A percentile compares a stretch with the other conserved stretches of the same genome.
These are phyloP conservation scores for Proisotoma minuta DNA, from an alignment of 2,888 invertebrate genomes.

Conservation along the genomic window DNA sequence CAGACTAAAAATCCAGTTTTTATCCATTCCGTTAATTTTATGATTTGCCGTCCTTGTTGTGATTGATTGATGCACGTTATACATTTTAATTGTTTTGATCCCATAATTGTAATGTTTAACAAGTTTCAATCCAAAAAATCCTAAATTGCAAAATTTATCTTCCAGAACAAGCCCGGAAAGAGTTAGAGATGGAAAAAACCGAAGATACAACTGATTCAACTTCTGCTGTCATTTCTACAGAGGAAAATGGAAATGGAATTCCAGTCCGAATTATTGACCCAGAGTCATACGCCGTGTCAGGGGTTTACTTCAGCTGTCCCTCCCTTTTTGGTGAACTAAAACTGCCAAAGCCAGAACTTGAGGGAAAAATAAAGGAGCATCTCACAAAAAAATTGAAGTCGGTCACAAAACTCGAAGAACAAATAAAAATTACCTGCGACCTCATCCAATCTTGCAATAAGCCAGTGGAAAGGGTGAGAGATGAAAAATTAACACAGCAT, in stretches of 20 bases:
- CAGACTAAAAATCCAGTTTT: too few species aligned
- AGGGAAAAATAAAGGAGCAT: conserved; percentile 73
- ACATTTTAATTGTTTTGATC: too few species aligned
- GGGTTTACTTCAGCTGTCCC: conserved; percentile 64
- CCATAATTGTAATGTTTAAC: too few species aligned
- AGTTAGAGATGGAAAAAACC: conserved; percentile 68
- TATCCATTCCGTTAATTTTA: too few species aligned
- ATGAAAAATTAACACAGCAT: not conserved
- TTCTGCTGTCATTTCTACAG: conserved; percentile 44
- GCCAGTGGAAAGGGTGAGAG: conserved; percentile 63
- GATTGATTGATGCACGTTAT: too few species aligned
- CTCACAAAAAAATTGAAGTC: conserved; percentile 69
- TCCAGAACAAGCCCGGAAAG: conserved; percentile 70
- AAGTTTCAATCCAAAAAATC: too few species aligned
- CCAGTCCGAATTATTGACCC: conserved; percentile 50
- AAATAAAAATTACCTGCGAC: conserved; percentile 64
- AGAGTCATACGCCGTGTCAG: conserved; percentile 63
- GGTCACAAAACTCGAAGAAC: conserved; percentile 69
- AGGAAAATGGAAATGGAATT: conserved; percentile 23
- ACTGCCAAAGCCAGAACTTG: conserved; percentile 77
- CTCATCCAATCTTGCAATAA: conserved; percentile 85
- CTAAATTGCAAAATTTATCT: too few species aligned
- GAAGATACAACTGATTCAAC: not conserved
- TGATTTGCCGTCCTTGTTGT: too few species aligned
- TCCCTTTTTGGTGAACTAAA: too few species aligned